These are phyloP conservation scores for Euphydryas editha DNA, from an alignment of 2,888 invertebrate genomes.

Conservation along the genomic window DNA sequence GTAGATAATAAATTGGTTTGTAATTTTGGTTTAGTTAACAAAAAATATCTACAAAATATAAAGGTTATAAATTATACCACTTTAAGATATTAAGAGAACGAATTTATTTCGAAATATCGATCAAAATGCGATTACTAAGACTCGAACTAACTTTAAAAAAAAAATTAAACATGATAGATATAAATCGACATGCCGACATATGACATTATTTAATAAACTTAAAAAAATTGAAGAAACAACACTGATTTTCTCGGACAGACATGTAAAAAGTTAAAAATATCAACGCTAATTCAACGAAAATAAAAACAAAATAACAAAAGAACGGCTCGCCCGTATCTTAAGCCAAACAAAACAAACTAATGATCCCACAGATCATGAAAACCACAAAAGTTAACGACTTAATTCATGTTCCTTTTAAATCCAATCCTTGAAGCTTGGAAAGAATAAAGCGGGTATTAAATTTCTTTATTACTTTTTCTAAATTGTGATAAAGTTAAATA, in stretches of 20 bases:
- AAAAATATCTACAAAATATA: background rate
- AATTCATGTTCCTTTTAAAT: slow-evolving; percentile 59
- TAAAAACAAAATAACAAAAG: slow-evolving; percentile 25
- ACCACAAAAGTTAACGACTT: slow-evolving; percentile 61
- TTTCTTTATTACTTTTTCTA: slow-evolving; percentile 7
- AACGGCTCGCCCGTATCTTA: slow-evolving; percentile 30
- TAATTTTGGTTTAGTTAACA: slow-evolving; percentile 17
- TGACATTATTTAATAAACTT: background rate
- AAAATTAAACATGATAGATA: too few species aligned
- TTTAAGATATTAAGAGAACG: background rate
- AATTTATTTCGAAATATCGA: background rate
- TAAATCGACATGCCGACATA: too few species aligned
- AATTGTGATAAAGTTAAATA: background rate
- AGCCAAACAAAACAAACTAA: slow-evolving; percentile 39
- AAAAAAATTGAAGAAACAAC: background rate
- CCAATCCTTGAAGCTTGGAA: slow-evolving; percentile 16
- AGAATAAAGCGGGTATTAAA: slow-evolving; percentile 6
- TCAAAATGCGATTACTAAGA: too few species aligned
- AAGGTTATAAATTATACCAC: background rate
- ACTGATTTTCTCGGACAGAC: background rate
- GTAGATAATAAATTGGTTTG: slow-evolving; percentile 37
- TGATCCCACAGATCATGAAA: slow-evolving; percentile 37
- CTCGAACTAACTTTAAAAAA: too few species aligned
- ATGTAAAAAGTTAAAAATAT: slow-evolving; percentile 2
- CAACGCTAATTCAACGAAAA: slow-evolving; percentile 5